A percentile compares a stretch with the other conserved stretches of the same genome.
Evolutionary conservation across 2,888 invertebrate genomes (phyloP).

Genomic region (Nasonia oneida): DNA sequence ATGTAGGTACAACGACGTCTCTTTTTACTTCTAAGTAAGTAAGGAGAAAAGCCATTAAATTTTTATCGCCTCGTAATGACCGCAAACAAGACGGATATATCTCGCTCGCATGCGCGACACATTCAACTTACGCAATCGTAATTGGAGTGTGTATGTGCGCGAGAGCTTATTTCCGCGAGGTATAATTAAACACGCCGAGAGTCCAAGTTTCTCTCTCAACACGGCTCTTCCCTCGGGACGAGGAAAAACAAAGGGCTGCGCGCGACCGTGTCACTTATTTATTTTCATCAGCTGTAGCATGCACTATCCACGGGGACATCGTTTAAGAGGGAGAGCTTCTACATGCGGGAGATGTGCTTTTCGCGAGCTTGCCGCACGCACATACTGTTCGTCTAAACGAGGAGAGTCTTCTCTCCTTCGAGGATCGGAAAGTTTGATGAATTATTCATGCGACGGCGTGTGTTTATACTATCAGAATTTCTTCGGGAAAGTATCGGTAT

Average conservation of each 20-base stretch:
- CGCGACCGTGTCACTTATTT: slow-evolving; percentile 26
- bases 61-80: background rate
- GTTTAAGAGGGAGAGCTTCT: background rate
- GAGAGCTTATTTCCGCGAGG: slow-evolving; percentile 7
- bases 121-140: slow-evolving; percentile 1
- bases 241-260: slow-evolving; percentile 28
- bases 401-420: slow-evolving; percentile 25
- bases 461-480: background rate
- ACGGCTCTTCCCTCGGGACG: background rate
- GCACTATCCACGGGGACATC: slow-evolving; percentile 7
- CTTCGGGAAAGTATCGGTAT: background rate
- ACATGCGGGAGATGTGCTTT: background rate
- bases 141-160: background rate
- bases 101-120: background rate
- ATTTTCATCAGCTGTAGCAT: slow-evolving; percentile 21
- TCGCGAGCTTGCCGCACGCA: background rate
- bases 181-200: slow-evolving; percentile 25
- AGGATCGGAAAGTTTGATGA: slow-evolving; percentile 43
- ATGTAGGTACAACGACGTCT: background rate
- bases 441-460: slow-evolving; percentile 35
- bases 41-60: background rate
- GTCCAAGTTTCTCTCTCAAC: background rate
- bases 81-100: background rate
- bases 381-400: slow-evolving; percentile 18
- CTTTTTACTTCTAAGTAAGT: background rate